These are phyloP conservation scores for Cheiracanthium punctorium DNA, from an alignment of 2,888 invertebrate genomes.

Conservation along the genomic window DNA sequence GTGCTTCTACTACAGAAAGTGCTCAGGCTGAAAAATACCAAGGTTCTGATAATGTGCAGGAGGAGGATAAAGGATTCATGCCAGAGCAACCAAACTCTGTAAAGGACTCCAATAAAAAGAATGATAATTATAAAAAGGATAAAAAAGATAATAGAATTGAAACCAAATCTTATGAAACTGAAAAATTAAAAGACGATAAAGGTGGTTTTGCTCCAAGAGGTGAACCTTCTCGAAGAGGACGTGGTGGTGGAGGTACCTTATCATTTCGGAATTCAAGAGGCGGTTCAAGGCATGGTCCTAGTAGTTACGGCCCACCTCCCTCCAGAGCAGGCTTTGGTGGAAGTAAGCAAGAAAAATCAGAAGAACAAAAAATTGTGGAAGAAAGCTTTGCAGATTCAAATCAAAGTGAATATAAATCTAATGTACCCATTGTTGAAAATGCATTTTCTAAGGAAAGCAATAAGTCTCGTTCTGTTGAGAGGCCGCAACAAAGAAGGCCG, in stretches of 20 bases:
- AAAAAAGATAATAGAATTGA: conserved; percentile 50
- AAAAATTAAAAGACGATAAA: conserved; percentile 71
- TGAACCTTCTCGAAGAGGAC: conserved; percentile 90
- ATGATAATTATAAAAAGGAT: conserved; percentile 69
- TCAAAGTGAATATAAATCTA: conserved; percentile 43
- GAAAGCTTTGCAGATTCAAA: conserved; percentile 65
- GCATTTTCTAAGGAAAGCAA: conserved; percentile 43
- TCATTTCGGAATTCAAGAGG: conserved; percentile 73
- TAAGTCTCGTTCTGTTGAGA: conserved; percentile 63
- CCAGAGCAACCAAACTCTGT: conserved; percentile 13
- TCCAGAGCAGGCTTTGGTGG: conserved; percentile 84
- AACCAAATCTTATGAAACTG: conserved; percentile 63
- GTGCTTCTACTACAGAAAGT: conserved; percentile 74
- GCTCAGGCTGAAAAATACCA: conserved; percentile 71
- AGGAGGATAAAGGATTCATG: conserved; percentile 43
- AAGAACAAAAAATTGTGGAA: conserved; percentile 73
- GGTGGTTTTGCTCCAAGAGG: conserved; percentile 91
- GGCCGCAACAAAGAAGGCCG: conserved; percentile 62
- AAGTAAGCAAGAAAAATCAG: conserved; percentile 62
- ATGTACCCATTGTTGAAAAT: conserved; percentile 33
- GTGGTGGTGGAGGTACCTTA: conserved; percentile 80
- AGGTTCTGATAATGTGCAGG: conserved; percentile 31
- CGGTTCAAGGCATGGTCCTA: conserved; percentile 76
- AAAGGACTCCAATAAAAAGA: conserved; percentile 43
- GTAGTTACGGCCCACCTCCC: conserved; percentile 87